Percentiles rank a stretch among this genome's conserved stretches.
Conservation (phyloP, 2,888 invertebrate species). For the Andrena praecox region DNA sequence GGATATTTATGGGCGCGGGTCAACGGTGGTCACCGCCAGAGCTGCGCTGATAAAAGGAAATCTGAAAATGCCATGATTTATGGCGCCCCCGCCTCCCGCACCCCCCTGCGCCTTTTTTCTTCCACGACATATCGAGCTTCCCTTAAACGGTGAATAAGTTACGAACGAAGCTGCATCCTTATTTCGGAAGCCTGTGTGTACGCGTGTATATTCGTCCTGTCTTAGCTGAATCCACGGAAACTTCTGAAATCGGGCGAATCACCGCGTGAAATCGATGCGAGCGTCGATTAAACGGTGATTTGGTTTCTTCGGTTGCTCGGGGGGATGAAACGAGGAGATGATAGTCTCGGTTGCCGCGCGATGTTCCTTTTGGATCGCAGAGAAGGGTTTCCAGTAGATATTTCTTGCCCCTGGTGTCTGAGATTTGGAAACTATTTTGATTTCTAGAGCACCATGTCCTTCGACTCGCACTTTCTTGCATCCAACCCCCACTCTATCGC, state of each 20-base stretch:
- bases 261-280: constrained; percentile 29
- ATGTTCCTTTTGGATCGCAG: background rate
- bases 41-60: constrained; percentile 83
- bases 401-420: background rate
- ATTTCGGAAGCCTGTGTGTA: constrained; percentile 10
- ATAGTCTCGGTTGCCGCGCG: background rate
- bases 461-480: constrained; percentile 57
- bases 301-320: constrained; percentile 51
- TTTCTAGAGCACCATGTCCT: constrained; percentile 5
- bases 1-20: constrained; percentile 84
- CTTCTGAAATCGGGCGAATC: constrained; percentile 30
- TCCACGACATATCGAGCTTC: constrained; percentile 60
- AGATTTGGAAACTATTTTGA: too few relatives aligned
- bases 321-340: constrained; percentile 5
- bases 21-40: constrained; percentile 74
- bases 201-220: background rate
- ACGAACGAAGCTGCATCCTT: constrained; percentile 66
- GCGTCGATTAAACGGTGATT: constrained; percentile 60
- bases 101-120: constrained; percentile 5
- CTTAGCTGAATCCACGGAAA: background rate
- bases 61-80: constrained; percentile 84
- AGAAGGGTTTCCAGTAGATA: background rate
- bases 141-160: constrained; percentile 82
- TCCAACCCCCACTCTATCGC: too few relatives aligned
- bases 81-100: constrained; percentile 54